Evolutionary conservation across 2,113 vertebrate species (phyloP), one percentile per base, ranked within the genome.

Genomic region (Clupea harengus): DNA sequence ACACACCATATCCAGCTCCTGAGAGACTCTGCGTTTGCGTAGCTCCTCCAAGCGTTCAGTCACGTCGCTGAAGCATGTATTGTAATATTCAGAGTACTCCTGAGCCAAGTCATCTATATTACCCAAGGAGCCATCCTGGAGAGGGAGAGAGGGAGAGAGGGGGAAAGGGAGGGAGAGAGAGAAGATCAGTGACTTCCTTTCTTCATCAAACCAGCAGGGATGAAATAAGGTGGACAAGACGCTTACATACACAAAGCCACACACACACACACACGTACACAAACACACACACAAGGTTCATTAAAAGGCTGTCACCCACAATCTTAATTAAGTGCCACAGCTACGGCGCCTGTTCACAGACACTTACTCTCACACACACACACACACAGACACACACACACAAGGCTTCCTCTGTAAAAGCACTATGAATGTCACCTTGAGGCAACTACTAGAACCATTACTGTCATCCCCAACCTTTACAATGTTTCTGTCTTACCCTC

Each of bases 81-180:
- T 99, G 92, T 99, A 99, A 90, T 99, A 99, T 91, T 99, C 97
- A 3, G 98, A 97, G 93, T 98, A 98, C 91, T 99, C 97, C 90
- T 99, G 96, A 0, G 97, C 97, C 90, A 99, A 94, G 92, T 99
- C 98, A 91, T 99, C 98, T 87, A 99, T 99, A 90, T 97, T 99
- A 83, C 97, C 98, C 94, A 99, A 92, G 57, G 98, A 99, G 86
- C 98, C 98, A 82, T 99, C 98, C 98, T 99, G 6, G 28, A 89
- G n/a, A 89, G 25, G 85, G 18, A 86, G 20, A 20, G 45, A 49
- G n/a, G 45, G 15, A 84, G 39, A 92, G 8, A 86, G 52, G 50
- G 86, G 86, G 85, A 90, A 28, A 39, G 0, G 45, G 8, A 82
- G 15, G 0, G 18, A 49, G 32, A 64, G 57, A 64, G 57, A 64